Conservation (phyloP, 1,140 invertebrate species). For the Nomia melanderi region DNA sequence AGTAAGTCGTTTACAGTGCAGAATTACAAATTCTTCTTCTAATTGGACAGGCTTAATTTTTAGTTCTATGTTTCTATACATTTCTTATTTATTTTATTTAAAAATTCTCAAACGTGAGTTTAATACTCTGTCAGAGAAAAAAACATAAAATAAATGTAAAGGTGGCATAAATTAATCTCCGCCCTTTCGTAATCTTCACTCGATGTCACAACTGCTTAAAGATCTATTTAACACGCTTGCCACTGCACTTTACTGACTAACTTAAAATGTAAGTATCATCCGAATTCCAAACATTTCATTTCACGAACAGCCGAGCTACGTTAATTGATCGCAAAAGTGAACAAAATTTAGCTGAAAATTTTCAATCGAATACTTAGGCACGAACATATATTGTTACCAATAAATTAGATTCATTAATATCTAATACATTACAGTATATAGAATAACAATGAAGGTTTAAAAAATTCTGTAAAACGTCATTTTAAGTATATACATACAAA, state of each 20-base stretch:
- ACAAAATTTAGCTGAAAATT: too few relatives aligned
- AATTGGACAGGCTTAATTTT: neutral
- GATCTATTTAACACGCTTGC: neutral
- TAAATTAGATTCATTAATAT: too few relatives aligned
- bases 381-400: too few relatives aligned
- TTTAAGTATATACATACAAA: too few relatives aligned
- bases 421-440: too few relatives aligned
- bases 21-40: neutral
- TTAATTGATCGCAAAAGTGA: neutral
- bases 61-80: neutral
- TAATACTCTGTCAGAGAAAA: neutral
- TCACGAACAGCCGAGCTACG: neutral
- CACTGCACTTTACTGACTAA: neutral
- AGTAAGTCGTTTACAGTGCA: neutral
- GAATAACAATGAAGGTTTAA: too few relatives aligned
- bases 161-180: neutral
- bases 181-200: neutral
- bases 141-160: neutral
- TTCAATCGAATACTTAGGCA: too few relatives aligned
- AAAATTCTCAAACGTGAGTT: neutral
- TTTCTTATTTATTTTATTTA: neutral
- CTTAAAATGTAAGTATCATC: neutral
- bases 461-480: too few relatives aligned
- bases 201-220: neutral
- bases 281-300: neutral